Percentiles rank a stretch among this genome's conserved stretches.
Conservation (phyloP, 2,797 vertebrate species). For the Chloroceryle inda region DNA sequence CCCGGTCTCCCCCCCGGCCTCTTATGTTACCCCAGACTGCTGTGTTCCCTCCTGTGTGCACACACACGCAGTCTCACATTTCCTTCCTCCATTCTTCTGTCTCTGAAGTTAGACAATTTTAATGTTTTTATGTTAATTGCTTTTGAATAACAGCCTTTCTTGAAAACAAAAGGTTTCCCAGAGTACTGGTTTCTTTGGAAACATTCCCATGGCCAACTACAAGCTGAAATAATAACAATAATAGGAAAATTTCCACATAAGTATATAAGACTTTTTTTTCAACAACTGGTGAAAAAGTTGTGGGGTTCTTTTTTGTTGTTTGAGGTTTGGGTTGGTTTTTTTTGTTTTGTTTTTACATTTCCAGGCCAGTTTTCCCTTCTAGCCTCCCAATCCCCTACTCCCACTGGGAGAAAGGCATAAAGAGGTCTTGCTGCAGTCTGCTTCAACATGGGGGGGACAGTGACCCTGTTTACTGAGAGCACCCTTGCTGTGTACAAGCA, state of each 20-base stretch:
- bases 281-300: not conserved
- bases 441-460: not conserved
- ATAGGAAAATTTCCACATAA: conserved; percentile 43
- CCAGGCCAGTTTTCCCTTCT: not conserved
- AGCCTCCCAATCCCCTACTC: not conserved
- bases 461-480: not conserved
- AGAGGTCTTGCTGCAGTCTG: rapidly evolving
- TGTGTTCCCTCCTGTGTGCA: rapidly evolving
- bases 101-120: conserved; percentile 29
- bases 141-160: conserved; percentile 44
- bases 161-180: conserved; percentile 66
- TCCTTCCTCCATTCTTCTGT: conserved; percentile 37
- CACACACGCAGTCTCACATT: not conserved
- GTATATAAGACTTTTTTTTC: not conserved
- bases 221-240: conserved; percentile 66
- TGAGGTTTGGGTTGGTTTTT: not conserved
- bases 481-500: rapidly evolving
- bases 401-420: not conserved
- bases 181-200: conserved; percentile 53
- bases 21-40: not conserved
- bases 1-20: not conserved
- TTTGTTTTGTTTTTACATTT: not conserved
- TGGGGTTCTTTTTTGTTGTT: not conserved
- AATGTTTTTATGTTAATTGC: conserved; percentile 55
- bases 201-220: conserved; percentile 23